A percentile compares a stretch with the other conserved stretches of the same genome.
phyloP scores from a whole-genome alignment of 1,140 invertebrate genomes.

The Drosophila punjabiensis region DNA sequence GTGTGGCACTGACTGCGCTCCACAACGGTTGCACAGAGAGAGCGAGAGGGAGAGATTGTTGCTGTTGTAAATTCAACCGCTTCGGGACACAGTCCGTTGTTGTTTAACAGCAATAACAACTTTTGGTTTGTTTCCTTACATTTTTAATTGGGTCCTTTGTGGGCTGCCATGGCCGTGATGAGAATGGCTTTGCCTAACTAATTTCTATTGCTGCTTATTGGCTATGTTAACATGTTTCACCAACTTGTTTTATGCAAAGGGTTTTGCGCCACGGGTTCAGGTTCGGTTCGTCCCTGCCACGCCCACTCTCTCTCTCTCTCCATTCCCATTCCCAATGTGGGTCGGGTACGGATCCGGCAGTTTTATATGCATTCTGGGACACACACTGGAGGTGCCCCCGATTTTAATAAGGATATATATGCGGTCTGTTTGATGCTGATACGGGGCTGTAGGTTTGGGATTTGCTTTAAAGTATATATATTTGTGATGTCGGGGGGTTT shows the following conservation, averaged over 20 bases:
- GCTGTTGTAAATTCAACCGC: constrained; percentile 82
- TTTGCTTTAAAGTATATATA: constrained; percentile 20
- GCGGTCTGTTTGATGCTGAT: constrained; percentile 74
- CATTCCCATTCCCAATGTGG: constrained; percentile 21
- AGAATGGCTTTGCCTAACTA: constrained; percentile 81
- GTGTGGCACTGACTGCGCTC: constrained; percentile 30
- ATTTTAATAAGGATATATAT: constrained; percentile 82
- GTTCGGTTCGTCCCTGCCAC: constrained; percentile 13
- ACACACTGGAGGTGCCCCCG: constrained; percentile 56
- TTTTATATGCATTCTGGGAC: constrained; percentile 80
- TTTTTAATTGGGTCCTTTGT: constrained; percentile 85
- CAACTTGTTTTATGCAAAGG: constrained; percentile 78
- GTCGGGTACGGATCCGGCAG: constrained; percentile 21
- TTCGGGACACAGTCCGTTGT: constrained; percentile 83
- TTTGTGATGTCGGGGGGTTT: constrained; percentile 20
- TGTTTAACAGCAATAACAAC: constrained; percentile 83
- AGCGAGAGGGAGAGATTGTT: constrained; percentile 54
- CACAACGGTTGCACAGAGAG: constrained; percentile 28
- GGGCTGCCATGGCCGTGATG: constrained; percentile 71
- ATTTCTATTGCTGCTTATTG: constrained; percentile 84
- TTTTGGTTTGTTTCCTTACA: constrained; percentile 84
- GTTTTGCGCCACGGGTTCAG: constrained; percentile 39
- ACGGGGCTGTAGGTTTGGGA: constrained; percentile 13
- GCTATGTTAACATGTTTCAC: constrained; percentile 83
- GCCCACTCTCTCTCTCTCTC: neutral